These are phyloP conservation scores for Zosterops pallidus DNA, from an alignment of 2,113 vertebrate species.

Conservation along the genomic window DNA sequence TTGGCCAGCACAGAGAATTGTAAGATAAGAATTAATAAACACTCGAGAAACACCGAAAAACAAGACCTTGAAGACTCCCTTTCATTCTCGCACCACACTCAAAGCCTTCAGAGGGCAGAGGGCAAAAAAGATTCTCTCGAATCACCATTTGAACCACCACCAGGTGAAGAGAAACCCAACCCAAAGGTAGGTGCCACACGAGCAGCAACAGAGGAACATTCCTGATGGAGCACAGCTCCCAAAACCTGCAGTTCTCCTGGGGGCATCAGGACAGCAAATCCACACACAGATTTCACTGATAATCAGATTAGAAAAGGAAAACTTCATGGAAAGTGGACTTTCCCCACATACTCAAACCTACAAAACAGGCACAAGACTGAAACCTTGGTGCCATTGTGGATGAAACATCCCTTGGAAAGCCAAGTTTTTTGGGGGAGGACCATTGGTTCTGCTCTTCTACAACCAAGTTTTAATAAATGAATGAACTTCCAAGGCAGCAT, in stretches of 20 bases:
- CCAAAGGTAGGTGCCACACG: background rate
- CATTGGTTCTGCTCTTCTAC: background rate
- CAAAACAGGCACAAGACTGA: background rate
- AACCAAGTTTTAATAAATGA: background rate
- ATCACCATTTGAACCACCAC: too few relatives aligned
- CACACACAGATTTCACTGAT: rapidly evolving
- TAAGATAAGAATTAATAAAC: too few relatives aligned
- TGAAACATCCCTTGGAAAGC: background rate
- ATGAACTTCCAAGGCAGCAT: background rate
- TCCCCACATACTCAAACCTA: background rate
- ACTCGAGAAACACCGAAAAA: too few relatives aligned
- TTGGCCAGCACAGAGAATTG: too few relatives aligned
- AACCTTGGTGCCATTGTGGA: background rate
- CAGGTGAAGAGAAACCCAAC: too few relatives aligned
- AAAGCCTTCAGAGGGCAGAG: too few relatives aligned
- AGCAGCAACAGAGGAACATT: background rate
- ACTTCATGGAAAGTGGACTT: background rate
- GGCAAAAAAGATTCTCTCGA: too few relatives aligned
- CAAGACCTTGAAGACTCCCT: too few relatives aligned
- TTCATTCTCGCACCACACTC: too few relatives aligned
- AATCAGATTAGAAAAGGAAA: background rate
- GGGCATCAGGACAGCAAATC: background rate
- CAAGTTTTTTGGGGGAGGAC: rapidly evolving
- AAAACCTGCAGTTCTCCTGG: background rate
- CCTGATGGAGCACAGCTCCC: background rate